Evolutionary conservation across 2,888 invertebrate species (phyloP).

Genomic region (Plagodis pulveraria): DNA sequence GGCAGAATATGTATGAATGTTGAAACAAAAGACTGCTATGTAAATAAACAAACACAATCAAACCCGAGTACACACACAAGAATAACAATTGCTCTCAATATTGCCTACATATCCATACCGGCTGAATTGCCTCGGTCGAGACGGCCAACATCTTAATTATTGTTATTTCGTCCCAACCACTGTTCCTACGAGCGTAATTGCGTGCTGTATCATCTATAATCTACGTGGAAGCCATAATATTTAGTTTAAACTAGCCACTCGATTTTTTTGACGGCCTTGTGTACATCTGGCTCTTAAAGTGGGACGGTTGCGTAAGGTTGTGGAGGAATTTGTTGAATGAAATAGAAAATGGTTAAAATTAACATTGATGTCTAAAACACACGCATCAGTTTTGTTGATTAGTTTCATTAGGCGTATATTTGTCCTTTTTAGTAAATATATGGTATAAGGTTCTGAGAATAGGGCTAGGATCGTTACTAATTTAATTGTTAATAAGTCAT

Average conservation of each 20-base stretch:
- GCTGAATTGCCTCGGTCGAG: slow-evolving; percentile 33
- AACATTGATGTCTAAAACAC: no score
- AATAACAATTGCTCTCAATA: slow-evolving; percentile 32
- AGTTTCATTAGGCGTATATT: no score
- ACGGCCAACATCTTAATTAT: slow-evolving; percentile 64
- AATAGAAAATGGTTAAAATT: slow-evolving; percentile 2
- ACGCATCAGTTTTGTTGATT: no score
- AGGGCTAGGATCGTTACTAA: no score
- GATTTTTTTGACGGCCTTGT: slow-evolving; percentile 60
- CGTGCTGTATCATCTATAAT: slow-evolving; percentile 63
- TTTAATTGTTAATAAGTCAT: no score
- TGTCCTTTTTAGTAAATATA: no score
- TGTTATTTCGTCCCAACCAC: slow-evolving; percentile 65
- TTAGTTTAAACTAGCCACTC: slow-evolving; percentile 65
- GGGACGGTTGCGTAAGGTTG: slow-evolving; percentile 50
- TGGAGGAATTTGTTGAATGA: slow-evolving; percentile 37
- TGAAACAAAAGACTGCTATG: slow-evolving; percentile 10
- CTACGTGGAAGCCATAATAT: slow-evolving; percentile 57
- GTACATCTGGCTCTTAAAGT: slow-evolving; percentile 52
- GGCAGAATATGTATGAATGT: not conserved
- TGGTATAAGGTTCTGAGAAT: no score
- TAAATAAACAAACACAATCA: slow-evolving; percentile 19
- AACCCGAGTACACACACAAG: slow-evolving; percentile 8
- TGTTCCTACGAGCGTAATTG: slow-evolving; percentile 61
- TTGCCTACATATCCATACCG: slow-evolving; percentile 24